Evolutionary conservation across 2,113 vertebrate species (phyloP).

Genomic region (Elanoides forficatus): DNA sequence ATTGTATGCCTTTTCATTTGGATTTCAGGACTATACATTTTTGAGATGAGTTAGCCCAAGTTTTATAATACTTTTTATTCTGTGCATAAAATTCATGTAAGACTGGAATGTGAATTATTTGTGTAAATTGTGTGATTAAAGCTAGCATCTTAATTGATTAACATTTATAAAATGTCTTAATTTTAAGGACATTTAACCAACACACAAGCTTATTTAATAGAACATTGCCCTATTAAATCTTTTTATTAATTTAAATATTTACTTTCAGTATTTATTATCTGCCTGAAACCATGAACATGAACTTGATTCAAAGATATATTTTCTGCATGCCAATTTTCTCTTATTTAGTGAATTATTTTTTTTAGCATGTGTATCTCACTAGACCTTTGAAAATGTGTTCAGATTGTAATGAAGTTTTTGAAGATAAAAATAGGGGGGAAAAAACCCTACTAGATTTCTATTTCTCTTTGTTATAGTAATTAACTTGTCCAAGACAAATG

Average conservation of each 20-base stretch:
- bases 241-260: background rate
- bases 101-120: background rate
- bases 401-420: background rate
- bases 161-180: background rate
- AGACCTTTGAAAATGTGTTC: background rate
- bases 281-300: background rate
- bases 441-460: background rate
- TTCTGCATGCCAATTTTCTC: background rate
- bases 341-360: background rate
- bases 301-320: background rate
- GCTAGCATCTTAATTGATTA: background rate
- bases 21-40: background rate
- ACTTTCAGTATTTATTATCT: background rate
- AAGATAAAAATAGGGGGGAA: background rate
- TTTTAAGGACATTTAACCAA: background rate
- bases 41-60: background rate
- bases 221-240: background rate
- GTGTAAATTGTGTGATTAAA: background rate
- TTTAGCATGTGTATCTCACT: background rate
- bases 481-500: background rate
- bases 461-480: background rate
- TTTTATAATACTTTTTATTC: background rate
- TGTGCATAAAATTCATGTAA: accelerated
- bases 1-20: background rate
- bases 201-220: background rate